Evolutionary conservation across 2,797 vertebrate genomes (phyloP).

Genomic region (Propithecus perrieri): DNA sequence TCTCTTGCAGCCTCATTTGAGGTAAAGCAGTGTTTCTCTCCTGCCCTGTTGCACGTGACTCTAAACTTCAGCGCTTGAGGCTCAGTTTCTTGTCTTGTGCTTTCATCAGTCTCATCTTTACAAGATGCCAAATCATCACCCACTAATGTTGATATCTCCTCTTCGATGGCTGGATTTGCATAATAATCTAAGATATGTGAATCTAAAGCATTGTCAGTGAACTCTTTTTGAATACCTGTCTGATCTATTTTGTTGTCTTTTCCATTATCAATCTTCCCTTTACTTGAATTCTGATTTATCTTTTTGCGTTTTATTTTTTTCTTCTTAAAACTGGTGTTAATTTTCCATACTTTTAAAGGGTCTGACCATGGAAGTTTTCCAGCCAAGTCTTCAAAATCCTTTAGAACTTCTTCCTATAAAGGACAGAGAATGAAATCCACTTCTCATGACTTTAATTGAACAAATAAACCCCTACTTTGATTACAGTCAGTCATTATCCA

Average conservation of each 20-base stretch:
- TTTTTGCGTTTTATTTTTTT: constrained; percentile 90
- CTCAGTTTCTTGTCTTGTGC: constrained; percentile 37
- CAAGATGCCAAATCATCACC: constrained; percentile 40
- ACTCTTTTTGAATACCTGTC: neutral
- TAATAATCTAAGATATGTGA: constrained; percentile 47
- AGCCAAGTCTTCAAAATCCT: constrained; percentile 92
- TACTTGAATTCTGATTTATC: constrained; percentile 68
- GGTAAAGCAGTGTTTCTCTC: constrained; percentile 96
- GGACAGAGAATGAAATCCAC: constrained; percentile 59
- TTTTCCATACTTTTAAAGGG: constrained; percentile 93
- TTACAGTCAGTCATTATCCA: neutral
- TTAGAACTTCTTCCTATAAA: constrained; percentile 92
- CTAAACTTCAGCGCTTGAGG: constrained; percentile 89
- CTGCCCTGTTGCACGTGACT: constrained; percentile 96
- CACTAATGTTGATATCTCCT: constrained; percentile 55
- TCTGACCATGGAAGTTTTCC: constrained; percentile 91
- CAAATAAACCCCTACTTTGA: constrained; percentile 37
- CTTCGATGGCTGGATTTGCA: constrained; percentile 59
- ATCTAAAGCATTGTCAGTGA: constrained; percentile 41
- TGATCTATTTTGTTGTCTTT: constrained; percentile 63
- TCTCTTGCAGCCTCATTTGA: constrained; percentile 97
- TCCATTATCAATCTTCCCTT: constrained; percentile 70
- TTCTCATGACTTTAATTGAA: constrained; percentile 42
- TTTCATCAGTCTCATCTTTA: constrained; percentile 58
- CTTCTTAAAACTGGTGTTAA: constrained; percentile 94